Evolutionary conservation across 1,140 invertebrate species (phyloP).

Genomic region (Leucophenga varia): DNA sequence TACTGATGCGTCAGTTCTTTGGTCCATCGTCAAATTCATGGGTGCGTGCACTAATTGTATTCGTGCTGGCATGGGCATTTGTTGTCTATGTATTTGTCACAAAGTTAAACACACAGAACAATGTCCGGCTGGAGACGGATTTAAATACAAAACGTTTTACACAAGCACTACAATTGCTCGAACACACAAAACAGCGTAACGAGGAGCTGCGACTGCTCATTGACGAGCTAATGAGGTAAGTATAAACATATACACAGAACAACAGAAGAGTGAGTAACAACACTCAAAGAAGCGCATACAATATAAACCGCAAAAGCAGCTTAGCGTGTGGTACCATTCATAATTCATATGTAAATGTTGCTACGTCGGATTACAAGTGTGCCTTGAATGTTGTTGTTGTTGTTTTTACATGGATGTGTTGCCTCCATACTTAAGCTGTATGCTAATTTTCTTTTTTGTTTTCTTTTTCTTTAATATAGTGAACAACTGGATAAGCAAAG

Average conservation of each 20-base stretch:
- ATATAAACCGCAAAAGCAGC: too few relatives aligned
- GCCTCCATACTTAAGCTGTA: neutral
- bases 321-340: too few relatives aligned
- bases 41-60: constrained; percentile 23
- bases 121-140: constrained; percentile 12
- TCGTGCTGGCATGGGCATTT: constrained; percentile 23
- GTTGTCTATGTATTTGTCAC: constrained; percentile 25
- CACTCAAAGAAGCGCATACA: too few relatives aligned
- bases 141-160: constrained; percentile 15
- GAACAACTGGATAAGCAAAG: constrained; percentile 19
- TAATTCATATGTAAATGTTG: too few relatives aligned
- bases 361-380: too few relatives aligned
- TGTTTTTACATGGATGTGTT: too few relatives aligned
- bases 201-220: constrained; percentile 22
- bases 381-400: too few relatives aligned
- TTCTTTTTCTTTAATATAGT: constrained; percentile 3
- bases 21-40: constrained; percentile 21
- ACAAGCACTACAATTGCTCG: constrained; percentile 20
- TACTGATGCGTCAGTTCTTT: constrained; percentile 23
- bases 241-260: too few relatives aligned
- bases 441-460: neutral
- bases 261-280: too few relatives aligned
- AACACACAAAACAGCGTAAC: constrained; percentile 23
- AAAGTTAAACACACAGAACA: constrained; percentile 18
- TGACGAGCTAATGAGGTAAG: constrained; percentile 21